Conservation (phyloP, 2,888 invertebrate genomes). For the Cephus spinipes region DNA sequence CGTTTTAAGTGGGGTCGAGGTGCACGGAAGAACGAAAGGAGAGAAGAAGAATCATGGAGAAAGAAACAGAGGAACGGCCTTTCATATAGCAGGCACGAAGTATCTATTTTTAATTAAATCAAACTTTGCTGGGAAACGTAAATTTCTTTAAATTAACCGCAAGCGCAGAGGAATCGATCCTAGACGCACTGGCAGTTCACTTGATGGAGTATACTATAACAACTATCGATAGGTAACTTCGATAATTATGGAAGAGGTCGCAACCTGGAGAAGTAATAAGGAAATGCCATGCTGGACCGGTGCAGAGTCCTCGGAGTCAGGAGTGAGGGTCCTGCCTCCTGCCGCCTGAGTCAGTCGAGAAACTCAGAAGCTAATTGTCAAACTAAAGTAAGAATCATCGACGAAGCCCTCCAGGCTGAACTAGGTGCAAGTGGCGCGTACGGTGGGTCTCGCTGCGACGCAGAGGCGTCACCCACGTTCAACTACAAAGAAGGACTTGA, state of each 20-base stretch:
- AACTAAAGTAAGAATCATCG: background rate
- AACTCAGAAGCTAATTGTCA: background rate
- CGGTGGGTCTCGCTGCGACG: background rate
- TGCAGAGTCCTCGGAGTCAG: too few relatives aligned
- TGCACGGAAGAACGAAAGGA: background rate
- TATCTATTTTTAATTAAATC: conserved; percentile 35
- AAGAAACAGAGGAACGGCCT: background rate
- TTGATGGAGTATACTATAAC: background rate
- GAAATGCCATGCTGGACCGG: too few relatives aligned
- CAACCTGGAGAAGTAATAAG: background rate
- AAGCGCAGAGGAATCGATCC: background rate
- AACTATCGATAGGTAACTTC: background rate
- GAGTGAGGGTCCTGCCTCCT: background rate
- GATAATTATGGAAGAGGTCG: background rate
- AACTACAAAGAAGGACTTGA: background rate
- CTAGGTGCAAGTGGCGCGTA: background rate
- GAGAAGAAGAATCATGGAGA: too few relatives aligned
- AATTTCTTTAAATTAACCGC: background rate
- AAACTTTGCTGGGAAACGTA: conserved; percentile 19
- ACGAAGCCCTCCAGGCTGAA: background rate
- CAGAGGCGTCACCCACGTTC: background rate
- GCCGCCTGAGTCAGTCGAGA: background rate
- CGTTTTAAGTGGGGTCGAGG: too few relatives aligned
- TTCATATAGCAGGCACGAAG: background rate
- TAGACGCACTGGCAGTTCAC: background rate